Percentiles rank a stretch among this genome's conserved stretches.
Evolutionary conservation across 2,113 vertebrate species (phyloP).

Genomic region (Platanista minor): DNA sequence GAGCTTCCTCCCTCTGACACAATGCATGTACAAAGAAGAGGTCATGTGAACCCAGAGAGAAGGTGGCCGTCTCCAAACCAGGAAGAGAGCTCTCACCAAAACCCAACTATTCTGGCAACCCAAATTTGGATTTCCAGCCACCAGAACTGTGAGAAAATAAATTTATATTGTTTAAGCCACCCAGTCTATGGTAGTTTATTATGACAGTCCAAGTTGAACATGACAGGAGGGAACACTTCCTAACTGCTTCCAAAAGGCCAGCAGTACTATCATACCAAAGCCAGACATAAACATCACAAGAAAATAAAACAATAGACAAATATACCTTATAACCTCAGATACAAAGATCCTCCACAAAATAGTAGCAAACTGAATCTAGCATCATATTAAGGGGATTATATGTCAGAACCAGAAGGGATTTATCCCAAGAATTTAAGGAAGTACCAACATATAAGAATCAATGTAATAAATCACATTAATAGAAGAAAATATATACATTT

Average conservation of each 20-base stretch:
- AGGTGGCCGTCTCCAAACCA: not conserved
- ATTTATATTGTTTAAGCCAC: not conserved
- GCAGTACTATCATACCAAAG: not conserved
- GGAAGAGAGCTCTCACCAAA: too few relatives aligned
- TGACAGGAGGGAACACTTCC: not conserved
- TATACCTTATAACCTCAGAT: not conserved
- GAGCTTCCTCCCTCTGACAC: not conserved
- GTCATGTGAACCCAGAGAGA: not conserved
- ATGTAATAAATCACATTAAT: too few relatives aligned
- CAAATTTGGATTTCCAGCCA: too few relatives aligned
- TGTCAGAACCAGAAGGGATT: too few relatives aligned
- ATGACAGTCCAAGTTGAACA: not conserved
- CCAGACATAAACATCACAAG: not conserved
- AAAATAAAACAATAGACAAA: not conserved
- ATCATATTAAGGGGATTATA: too few relatives aligned
- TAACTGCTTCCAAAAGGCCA: not conserved
- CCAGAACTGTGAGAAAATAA: too few relatives aligned
- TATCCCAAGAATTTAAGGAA: too few relatives aligned
- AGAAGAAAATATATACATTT: too few relatives aligned
- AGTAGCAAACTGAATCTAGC: too few relatives aligned
- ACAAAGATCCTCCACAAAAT: too few relatives aligned
- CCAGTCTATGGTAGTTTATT: not conserved
- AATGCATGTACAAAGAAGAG: not conserved
- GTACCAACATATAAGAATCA: too few relatives aligned
- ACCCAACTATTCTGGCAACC: too few relatives aligned